A percentile compares a stretch with the other conserved stretches of the same genome.
Evolutionary conservation across 2,888 invertebrate species (phyloP).

Genomic region (Aphodius sticticus): DNA sequence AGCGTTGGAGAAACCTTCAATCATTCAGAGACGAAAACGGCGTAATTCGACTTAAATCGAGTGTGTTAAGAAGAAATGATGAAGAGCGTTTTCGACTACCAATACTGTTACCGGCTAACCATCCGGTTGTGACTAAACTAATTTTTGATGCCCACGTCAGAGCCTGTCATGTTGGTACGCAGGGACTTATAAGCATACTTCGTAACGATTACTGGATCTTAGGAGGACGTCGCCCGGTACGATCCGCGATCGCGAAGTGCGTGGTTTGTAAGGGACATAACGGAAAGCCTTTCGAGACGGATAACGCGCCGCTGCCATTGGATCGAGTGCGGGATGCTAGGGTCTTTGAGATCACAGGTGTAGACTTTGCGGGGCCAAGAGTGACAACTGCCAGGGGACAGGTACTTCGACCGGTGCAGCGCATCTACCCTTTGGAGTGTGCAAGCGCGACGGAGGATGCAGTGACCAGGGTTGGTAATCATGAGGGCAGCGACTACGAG

Average conservation of each 20-base stretch:
- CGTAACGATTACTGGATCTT: background rate
- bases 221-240: slow-evolving; percentile 12
- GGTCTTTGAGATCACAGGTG: slow-evolving; percentile 47
- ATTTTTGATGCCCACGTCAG: background rate
- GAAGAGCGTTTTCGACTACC: background rate
- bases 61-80: background rate
- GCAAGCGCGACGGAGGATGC: too few species aligned
- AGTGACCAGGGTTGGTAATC: too few species aligned
- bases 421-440: too few species aligned
- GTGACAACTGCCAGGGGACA: too few species aligned
- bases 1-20: background rate
- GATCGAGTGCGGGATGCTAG: slow-evolving; percentile 44
- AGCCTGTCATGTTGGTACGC: background rate
- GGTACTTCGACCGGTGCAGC: too few species aligned
- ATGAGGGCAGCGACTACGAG: too few species aligned
- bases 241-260: slow-evolving; percentile 34
- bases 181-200: too few species aligned
- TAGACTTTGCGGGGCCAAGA: slow-evolving; percentile 55
- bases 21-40: slow-evolving; percentile 4
- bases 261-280: background rate
- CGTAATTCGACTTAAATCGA: background rate
- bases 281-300: background rate
- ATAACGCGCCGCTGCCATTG: slow-evolving; percentile 32
- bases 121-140: background rate
- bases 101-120: background rate